A percentile compares a stretch with the other conserved stretches of the same genome.
phyloP scores from a whole-genome alignment of 2,888 invertebrate species.

The Tenthredo distinguenda region DNA sequence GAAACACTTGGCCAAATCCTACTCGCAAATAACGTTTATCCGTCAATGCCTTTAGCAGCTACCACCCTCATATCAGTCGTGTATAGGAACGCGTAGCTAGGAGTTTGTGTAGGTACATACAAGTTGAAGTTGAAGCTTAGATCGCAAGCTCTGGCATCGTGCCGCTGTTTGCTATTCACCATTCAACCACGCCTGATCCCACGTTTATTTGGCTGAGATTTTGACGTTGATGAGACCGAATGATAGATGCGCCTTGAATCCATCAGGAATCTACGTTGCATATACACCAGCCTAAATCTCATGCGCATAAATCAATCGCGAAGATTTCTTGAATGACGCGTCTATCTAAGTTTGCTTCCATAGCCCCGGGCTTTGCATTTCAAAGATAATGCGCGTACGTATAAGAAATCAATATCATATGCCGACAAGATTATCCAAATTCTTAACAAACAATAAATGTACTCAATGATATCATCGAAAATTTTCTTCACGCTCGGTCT shows the following conservation, averaged over 20 bases:
- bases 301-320: constrained; percentile 51
- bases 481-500: not conserved
- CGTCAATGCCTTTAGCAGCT: constrained; percentile 55
- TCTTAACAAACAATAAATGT: not conserved
- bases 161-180: constrained; percentile 44
- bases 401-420: constrained; percentile 1
- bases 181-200: constrained; percentile 54
- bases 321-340: constrained; percentile 18
- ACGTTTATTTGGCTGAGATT: constrained; percentile 57
- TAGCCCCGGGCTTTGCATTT: not conserved
- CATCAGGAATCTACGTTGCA: constrained; percentile 53
- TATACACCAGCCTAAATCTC: constrained; percentile 31
- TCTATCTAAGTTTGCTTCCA: constrained; percentile 12
- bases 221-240: constrained; percentile 61
- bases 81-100: not conserved
- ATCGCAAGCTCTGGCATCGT: constrained; percentile 29
- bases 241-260: constrained; percentile 62
- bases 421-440: not conserved
- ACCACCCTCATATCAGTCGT: not conserved
- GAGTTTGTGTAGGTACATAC: constrained; percentile 3
- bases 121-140: constrained; percentile 37
- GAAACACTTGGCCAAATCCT: constrained; percentile 53
- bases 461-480: not conserved
- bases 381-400: not conserved
- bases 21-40: constrained; percentile 56